Evolutionary conservation across 2,797 vertebrate genomes (phyloP).

Genomic region (Platyrinchus mystaceus): DNA sequence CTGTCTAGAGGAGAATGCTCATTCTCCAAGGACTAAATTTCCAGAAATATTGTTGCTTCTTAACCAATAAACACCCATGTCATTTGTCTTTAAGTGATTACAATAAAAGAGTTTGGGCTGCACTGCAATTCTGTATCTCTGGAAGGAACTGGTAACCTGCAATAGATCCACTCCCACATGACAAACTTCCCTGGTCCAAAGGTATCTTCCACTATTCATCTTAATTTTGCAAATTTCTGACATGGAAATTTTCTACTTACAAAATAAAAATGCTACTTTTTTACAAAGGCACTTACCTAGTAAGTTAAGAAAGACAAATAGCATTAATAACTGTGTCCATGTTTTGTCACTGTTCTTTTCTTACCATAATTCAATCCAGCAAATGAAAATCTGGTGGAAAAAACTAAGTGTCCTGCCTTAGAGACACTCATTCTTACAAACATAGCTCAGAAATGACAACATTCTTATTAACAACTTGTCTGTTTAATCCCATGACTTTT

Average conservation of each 20-base stretch:
- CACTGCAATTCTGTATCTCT: background rate
- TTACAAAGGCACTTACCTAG: background rate
- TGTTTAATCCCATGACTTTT: constrained; percentile 7
- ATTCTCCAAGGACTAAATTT: background rate
- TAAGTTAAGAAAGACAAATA: background rate
- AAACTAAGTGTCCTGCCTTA: background rate
- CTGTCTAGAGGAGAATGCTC: background rate
- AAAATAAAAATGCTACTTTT: background rate
- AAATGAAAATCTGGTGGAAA: background rate
- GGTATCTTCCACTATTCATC: background rate
- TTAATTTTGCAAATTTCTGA: background rate
- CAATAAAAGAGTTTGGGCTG: background rate
- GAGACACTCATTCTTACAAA: background rate
- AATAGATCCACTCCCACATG: background rate
- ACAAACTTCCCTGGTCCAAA: background rate
- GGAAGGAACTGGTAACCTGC: background rate
- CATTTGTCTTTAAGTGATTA: background rate
- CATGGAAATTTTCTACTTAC: background rate
- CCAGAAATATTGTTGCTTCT: background rate
- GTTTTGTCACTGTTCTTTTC: background rate
- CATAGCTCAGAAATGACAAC: background rate
- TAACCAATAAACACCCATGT: background rate
- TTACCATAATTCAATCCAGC: background rate
- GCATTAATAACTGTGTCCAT: background rate
- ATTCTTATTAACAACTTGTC: background rate